phyloP scores from a whole-genome alignment of 2,888 invertebrate genomes.

The Chrysodeixis includens region DNA sequence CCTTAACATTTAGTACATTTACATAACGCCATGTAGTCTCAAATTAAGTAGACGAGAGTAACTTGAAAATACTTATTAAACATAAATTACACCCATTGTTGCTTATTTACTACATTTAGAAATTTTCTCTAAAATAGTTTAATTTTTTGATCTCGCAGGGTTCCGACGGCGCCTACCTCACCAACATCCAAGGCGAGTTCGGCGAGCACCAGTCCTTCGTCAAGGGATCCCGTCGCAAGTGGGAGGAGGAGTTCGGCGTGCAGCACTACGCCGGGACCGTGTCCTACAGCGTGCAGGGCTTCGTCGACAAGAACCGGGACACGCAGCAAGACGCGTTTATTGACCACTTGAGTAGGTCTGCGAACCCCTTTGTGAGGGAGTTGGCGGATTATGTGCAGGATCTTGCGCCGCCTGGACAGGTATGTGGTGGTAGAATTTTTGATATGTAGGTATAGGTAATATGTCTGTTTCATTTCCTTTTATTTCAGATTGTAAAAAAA shows the following conservation, averaged over 20 bases:
- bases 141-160: slow-evolving; percentile 83
- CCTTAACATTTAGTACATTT: no score
- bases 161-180: slow-evolving; percentile 95
- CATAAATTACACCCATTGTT: no score
- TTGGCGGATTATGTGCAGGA: slow-evolving; percentile 89
- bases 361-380: slow-evolving; percentile 95
- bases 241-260: slow-evolving; percentile 97
- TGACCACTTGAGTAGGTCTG: slow-evolving; percentile 95
- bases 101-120: no score
- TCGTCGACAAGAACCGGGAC: slow-evolving; percentile 97
- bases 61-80: no score
- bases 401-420: slow-evolving; percentile 91
- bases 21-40: no score
- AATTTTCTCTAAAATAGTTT: no score
- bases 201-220: slow-evolving; percentile 95
- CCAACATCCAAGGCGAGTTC: slow-evolving; percentile 96
- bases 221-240: slow-evolving; percentile 95
- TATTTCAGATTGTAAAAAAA: no score
- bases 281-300: slow-evolving; percentile 93
- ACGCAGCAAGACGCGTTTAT: slow-evolving; percentile 98
- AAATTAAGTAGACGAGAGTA: no score
- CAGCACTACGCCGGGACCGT: slow-evolving; percentile 97
- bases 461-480: no score
- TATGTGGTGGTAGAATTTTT: slow-evolving; percentile 57
- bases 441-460: no score